Base-by-base conservation (phyloP, 2,113 vertebrate species). In the Macroglossus sobrinus region DNA sequence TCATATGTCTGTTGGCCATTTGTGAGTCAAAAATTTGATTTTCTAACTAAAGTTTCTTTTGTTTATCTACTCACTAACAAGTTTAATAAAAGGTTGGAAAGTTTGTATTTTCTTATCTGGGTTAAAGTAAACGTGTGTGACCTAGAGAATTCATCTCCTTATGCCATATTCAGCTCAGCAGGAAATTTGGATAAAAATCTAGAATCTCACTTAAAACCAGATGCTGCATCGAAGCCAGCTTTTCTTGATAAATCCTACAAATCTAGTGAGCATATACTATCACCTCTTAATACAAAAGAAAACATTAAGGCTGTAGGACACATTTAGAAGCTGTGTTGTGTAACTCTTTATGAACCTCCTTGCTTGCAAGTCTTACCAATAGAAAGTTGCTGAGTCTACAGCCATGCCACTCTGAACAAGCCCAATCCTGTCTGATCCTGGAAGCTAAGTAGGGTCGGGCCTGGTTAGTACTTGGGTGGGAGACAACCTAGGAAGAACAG, bases 161-260 rank as follows among this genome's bases (percentile, higher is more conserved):
- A 3, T 50, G 50, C 57, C 69, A 1, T 40, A 45, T 40, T 85
- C 72, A 59, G 28, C 55, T 86, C 85, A 89, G 21, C 22, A 69
- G 69, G 45, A 93, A 91, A 43, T 63, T 33, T 74, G 57, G 1
- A 35, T 86, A 13, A 76, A 80, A 82, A 74, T 16, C 40, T 53
- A 80, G 50, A 59, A 71, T 53, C 38, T 86, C 45, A 55, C 55
- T 66, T 71, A 59, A 89, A 80, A 86, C 14, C 78, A 81, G 72
- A 33, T 81, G 66, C 61, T 80, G 28, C 10, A 43, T 43, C 28
- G 45, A 50, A 89, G 24, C 35, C 45, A 38, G 47, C 24, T 68
- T 84, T 81, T 47, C 80, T 92, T 93, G 43, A 11, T 92, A 43
- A n/a, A 66, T 84, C 35, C 61, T 88, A 55, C 72, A 81, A 91